Evolutionary conservation across 2,797 vertebrate genomes (phyloP).

Genomic region (Hydrophis major): DNA sequence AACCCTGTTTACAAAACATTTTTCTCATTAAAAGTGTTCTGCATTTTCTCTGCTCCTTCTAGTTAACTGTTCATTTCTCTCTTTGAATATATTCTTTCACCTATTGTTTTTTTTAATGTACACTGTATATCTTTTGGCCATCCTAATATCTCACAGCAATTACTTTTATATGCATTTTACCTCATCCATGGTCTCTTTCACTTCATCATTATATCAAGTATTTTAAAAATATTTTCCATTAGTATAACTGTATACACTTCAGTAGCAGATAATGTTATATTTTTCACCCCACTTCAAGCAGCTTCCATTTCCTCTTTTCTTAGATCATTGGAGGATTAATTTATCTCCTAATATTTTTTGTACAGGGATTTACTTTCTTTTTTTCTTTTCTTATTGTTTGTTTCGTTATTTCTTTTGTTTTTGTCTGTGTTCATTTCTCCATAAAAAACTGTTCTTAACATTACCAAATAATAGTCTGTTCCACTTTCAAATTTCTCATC

Average conservation of each 20-base stretch:
- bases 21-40: background rate
- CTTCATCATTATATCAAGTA: background rate
- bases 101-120: background rate
- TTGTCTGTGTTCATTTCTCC: background rate
- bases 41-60: background rate
- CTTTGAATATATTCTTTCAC: background rate
- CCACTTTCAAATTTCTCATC: background rate
- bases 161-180: background rate
- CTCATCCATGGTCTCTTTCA: background rate
- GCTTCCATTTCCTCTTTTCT: background rate
- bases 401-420: background rate
- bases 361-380: background rate
- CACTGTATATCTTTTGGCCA: background rate
- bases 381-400: background rate
- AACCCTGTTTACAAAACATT: background rate
- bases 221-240: background rate
- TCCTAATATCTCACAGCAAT: background rate
- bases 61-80: background rate
- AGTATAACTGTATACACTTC: background rate
- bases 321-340: background rate
- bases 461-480: background rate
- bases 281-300: background rate
- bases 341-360: background rate
- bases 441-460: background rate
- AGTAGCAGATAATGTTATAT: background rate